Base-by-base conservation (phyloP, 2,797 vertebrate genomes). In the Acrossocheilus wenchowensis region DNA sequence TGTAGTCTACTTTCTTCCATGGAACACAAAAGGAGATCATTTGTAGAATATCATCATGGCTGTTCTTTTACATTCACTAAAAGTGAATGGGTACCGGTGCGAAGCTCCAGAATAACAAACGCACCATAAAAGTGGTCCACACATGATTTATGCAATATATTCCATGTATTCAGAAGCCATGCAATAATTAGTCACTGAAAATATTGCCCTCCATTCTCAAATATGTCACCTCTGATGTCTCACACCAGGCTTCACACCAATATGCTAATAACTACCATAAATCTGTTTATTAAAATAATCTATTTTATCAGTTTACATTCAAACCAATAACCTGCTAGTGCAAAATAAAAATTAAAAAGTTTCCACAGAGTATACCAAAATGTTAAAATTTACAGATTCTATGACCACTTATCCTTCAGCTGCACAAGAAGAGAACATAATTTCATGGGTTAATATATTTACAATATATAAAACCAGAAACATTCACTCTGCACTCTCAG, bases 191-290 rank as follows among this genome's bases (percentile, higher is more conserved):
- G 48, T n/a, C 82, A 50, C 72, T 39, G 64, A 77, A 72, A 66
- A 60, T 62, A 50, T 77, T 75, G 74, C n/a, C 34, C 30, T 84
- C 66, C 14, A 66, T 57, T 84, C 36, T 77, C 41, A 66, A 66
- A 66, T 23, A 57, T 66, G 62, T 12, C 60, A 64, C 26, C 60
- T 14, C 26, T 64, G 60, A 64, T 64, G 60, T 64, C n/a, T 26
- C n/a, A 62, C 11, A 62, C n/a, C 60, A 64, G n/a, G 11, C 60
- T 30, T 30, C 6, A 26, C n/a, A 64, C n/a, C 60, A 64, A 30
- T 26, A 66, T n/a, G n/a, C 83, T 12, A 39, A 1, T 30, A 64
- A 78, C 21, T 69, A 21, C n/a, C 62, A 30, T n/a, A 45, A 72
- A 43, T 72, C 21, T 43, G 41, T n/a, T 43, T 72, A 41, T 71